Evolutionary conservation across 2,797 vertebrate species (phyloP), one percentile per base, ranked within the genome.

Genomic region (Pipistrellus pygmaeus): DNA sequence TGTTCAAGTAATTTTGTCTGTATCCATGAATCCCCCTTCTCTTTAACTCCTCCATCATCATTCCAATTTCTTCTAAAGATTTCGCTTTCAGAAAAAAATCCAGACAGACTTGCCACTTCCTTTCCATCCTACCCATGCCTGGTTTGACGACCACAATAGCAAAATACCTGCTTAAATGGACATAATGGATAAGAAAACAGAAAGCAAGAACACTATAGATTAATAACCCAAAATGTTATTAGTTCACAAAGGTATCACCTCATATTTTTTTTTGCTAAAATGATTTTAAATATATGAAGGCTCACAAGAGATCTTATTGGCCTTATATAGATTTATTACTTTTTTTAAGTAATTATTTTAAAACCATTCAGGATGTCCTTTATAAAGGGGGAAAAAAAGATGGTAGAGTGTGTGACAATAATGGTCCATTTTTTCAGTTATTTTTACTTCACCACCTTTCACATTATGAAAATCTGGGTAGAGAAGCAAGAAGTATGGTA

Each of bases 261-360:
- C 41, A 85, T 88, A 8, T 48, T 87, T 87, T 85, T 5, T n/a
- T 81, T 73, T 27, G 64, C 1, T 38, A 23, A 87, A 95, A 64
- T 81, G 3, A 76, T 55, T 64, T 73, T 18, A 86, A 92, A 69
- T 88, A 66, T 81, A 72, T 32, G 20, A 93, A 85, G 15, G 0
- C 2, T 60, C 27, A 35, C 53, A 85, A 77, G 48, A 93, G 21
- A 48, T 18, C 1, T 23, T 57, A 21, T 23, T 90, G 48, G 3
- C 51, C 15, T 89, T 21, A 86, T 85, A 30, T 11, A 69, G n/a
- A 75, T n/a, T 18, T 68, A 68, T 5, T 62, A 6, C 4, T 10
- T 80, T 77, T 84, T 78, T 44, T 23, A 83, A 60, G 53, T 60
- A 77, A 81, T 81, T 89, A 66, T 80, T 91, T 85, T 93, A 76